These are phyloP conservation scores for Caretta caretta DNA, from an alignment of 2,113 vertebrate genomes.

Conservation along the genomic window DNA sequence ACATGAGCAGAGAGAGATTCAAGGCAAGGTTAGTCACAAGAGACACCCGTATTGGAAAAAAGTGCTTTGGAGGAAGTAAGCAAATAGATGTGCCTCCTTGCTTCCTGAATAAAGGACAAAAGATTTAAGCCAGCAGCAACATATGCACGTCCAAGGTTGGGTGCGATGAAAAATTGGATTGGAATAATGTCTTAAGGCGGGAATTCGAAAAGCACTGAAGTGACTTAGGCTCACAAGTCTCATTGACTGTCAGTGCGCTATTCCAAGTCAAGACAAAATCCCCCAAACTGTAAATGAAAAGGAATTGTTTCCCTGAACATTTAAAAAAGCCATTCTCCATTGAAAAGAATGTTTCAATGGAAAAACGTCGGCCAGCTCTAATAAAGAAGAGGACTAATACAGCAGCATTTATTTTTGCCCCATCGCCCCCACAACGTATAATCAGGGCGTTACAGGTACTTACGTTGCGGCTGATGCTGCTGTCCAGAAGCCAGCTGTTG, in stretches of 20 bases:
- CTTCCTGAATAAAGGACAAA: constrained; percentile 71
- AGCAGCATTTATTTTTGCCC: constrained; percentile 54
- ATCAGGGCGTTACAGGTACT: constrained; percentile 62
- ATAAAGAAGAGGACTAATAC: constrained; percentile 33
- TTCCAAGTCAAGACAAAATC: neutral
- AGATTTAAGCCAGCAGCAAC: constrained; percentile 56
- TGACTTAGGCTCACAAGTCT: neutral
- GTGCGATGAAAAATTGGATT: constrained; percentile 47
- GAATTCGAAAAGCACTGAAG: neutral
- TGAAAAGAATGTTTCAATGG: constrained; percentile 9
- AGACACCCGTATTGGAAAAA: constrained; percentile 22
- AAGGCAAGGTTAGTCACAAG: constrained; percentile 49
- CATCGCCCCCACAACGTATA: constrained; percentile 59
- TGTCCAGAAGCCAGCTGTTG: constrained; percentile 64
- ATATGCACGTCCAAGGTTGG: neutral
- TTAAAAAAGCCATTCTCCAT: neutral
- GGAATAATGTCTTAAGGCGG: constrained; percentile 38
- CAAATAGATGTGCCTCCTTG: constrained; percentile 65
- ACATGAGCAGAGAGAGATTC: neutral
- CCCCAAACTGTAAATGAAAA: neutral
- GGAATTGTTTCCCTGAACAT: neutral
- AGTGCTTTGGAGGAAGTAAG: constrained; percentile 44
- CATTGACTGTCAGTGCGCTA: neutral
- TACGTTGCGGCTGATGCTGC: constrained; percentile 41
- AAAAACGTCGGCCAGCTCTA: constrained; percentile 19